These are phyloP conservation scores for Diaphora mendica DNA, from an alignment of 2,888 invertebrate species.

Conservation along the genomic window DNA sequence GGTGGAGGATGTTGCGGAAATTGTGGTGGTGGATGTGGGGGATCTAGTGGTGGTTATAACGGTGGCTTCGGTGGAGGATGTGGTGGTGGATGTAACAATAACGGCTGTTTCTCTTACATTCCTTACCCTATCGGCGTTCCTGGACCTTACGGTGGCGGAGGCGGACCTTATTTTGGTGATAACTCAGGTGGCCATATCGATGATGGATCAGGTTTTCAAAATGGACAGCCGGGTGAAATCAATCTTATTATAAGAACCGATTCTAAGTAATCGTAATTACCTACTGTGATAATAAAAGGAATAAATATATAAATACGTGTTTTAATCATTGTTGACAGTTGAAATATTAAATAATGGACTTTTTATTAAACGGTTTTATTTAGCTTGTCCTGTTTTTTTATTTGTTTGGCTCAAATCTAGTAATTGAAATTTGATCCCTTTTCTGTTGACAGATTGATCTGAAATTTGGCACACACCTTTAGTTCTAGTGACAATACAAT, in stretches of 20 bases:
- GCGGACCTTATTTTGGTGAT: constrained; percentile 26
- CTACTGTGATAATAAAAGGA: not conserved
- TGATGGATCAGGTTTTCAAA: constrained; percentile 8
- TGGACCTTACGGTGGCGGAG: constrained; percentile 6
- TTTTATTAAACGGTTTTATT: not conserved
- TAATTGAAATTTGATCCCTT: no score
- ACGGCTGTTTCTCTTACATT: constrained; percentile 17
- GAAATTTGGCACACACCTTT: no score
- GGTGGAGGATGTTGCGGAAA: constrained; percentile 33
- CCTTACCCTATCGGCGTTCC: constrained; percentile 45
- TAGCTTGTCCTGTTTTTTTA: not conserved
- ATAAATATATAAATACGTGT: not conserved
- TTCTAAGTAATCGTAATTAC: not conserved
- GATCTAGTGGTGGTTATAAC: constrained; percentile 19
- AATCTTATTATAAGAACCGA: constrained; percentile 41
- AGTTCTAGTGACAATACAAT: no score
- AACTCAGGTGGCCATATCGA: constrained; percentile 20
- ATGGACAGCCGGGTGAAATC: constrained; percentile 22
- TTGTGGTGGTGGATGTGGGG: constrained; percentile 16
- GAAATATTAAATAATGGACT: not conserved
- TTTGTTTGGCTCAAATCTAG: no score
- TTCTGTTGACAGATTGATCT: no score
- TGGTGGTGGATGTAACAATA: constrained; percentile 22
- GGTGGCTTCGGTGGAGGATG: constrained; percentile 26
- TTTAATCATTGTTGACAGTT: not conserved